phyloP scores from a whole-genome alignment of 2,113 vertebrate genomes.

The Sula dactylatra region DNA sequence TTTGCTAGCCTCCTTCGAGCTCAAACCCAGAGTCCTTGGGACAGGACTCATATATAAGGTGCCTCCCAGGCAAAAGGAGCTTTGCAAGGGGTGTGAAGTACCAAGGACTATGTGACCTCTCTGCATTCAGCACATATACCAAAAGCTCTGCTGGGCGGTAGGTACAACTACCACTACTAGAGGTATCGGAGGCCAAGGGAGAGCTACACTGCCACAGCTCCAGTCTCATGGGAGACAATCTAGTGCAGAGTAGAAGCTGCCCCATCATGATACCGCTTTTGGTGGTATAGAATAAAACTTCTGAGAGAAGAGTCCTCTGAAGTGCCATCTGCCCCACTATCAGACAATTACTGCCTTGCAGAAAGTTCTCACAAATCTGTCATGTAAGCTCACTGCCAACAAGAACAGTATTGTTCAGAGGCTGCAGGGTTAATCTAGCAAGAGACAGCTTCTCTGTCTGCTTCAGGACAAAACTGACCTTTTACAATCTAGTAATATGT shows the following conservation, averaged over 20 bases:
- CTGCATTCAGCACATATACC: background rate
- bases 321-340: background rate
- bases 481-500: background rate
- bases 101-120: background rate
- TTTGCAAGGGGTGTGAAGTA: background rate
- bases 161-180: background rate
- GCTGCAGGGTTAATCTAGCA: background rate
- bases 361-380: background rate
- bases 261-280: background rate
- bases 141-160: background rate
- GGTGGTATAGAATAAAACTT: background rate
- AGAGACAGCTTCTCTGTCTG: background rate
- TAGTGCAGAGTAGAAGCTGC: background rate
- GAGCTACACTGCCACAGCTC: accelerated
- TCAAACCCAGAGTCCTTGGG: background rate
- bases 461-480: background rate
- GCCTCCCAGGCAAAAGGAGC: background rate
- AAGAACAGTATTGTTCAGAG: background rate
- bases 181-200: background rate
- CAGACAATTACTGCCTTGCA: background rate
- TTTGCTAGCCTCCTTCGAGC: background rate
- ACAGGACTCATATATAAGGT: background rate
- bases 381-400: background rate
- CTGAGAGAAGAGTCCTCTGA: background rate
- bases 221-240: background rate